These are phyloP conservation scores for Sebastes nivosus DNA, from an alignment of 2,797 vertebrate genomes.

Conservation along the genomic window DNA sequence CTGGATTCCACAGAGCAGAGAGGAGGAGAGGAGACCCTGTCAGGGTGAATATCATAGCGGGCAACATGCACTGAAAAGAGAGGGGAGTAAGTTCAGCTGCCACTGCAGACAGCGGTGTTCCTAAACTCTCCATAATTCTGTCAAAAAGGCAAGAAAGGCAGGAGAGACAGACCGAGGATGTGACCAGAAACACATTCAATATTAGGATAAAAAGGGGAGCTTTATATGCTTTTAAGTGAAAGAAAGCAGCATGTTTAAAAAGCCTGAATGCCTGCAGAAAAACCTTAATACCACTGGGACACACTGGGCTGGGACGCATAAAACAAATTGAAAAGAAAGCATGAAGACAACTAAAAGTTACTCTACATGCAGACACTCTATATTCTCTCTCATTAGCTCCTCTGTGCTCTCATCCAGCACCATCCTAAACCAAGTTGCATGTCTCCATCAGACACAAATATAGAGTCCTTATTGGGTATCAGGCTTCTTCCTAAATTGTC, in stretches of 20 bases:
- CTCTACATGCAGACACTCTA: neutral
- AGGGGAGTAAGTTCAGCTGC: constrained; percentile 44
- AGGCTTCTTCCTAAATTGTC: constrained; percentile 63
- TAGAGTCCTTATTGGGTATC: constrained; percentile 53
- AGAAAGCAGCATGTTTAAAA: neutral
- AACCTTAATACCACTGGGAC: neutral
- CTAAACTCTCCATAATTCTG: constrained; percentile 18
- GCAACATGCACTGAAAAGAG: constrained; percentile 31
- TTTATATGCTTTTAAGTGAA: neutral
- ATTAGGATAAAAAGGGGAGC: neutral
- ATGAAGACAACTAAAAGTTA: neutral
- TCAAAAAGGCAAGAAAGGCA: constrained; percentile 21
- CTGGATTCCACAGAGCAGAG: constrained; percentile 79
- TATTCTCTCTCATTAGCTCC: constrained; percentile 2
- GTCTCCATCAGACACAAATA: constrained; percentile 40
- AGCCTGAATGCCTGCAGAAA: neutral
- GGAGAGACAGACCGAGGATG: neutral
- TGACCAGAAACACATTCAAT: neutral
- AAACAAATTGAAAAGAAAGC: constrained; percentile 10
- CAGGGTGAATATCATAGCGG: constrained; percentile 53
- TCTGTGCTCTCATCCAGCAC: constrained; percentile 19
- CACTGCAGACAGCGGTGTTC: constrained; percentile 22
- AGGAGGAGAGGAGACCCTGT: constrained; percentile 62
- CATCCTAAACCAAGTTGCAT: constrained; percentile 12
- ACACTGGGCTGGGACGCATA: neutral